Base-by-base conservation (phyloP, 2,113 vertebrate species). In the Ceyx cyanopectus region DNA sequence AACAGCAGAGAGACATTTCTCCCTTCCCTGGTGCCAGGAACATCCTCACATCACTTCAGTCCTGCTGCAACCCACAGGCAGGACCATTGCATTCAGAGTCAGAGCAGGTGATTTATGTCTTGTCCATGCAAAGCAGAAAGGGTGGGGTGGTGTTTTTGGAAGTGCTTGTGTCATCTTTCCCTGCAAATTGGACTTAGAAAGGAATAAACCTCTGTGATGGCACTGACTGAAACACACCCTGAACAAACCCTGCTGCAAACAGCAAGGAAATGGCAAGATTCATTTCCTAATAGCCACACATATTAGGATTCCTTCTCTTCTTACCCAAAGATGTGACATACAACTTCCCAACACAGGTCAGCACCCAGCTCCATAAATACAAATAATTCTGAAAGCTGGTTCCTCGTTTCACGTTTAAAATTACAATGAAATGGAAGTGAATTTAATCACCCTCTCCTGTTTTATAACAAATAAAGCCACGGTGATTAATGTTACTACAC, bases 401-500 rank as follows among this genome's bases (percentile, higher is more conserved):
- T 19, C 68, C 79, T 67, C 20, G 21, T 78, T 85, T 69, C 19
- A 61, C 74, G 37, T 62, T 56, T 80, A 54, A 46, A 86, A 76
- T 58, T 62, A 48, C 32, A 48, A 24, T n/a, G 48, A 67, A 75
- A 75, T 20, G 61, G 43, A 83, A 48, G 43, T 41, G 29, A 51
- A 76, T 89, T 79, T 86, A 86, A 86, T 91, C 78, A 76, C 69
- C 37, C 51, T 43, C 4, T 21, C 37, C 63, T 62, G 43, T 23
- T 89, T 83, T 53, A 51, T 68, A 89, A 68, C 66, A 81, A 93
- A 88, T 82, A 53, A 74, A 89, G 62, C 53, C 57, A n/a, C 53
- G 27, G 32, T 63, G 68, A 80, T 80, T 79, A 80, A 72, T 63
- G 73, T n/a, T 75, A 63, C 29, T 34, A 46, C 46, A 61, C 29